A percentile compares a stretch with the other conserved stretches of the same genome.
phyloP scores from a whole-genome alignment of 2,113 vertebrate species.

The Phyllopteryx taeniolatus region DNA sequence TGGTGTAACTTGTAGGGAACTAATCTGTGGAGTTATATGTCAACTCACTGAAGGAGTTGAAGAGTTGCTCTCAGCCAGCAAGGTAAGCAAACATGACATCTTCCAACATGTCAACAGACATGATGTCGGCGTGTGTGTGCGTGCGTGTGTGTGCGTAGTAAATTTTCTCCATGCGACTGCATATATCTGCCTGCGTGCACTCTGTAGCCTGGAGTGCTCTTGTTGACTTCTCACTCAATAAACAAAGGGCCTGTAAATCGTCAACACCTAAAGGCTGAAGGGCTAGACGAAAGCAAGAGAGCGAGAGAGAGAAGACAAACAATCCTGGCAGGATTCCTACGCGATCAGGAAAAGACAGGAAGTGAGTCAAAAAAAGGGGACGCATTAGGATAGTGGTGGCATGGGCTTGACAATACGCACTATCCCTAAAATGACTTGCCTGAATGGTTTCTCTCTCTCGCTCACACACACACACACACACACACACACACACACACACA shows the following conservation, averaged over 20 bases:
- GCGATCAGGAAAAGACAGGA: constrained; percentile 12
- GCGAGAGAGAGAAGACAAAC: constrained; percentile 34
- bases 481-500: constrained; percentile 8
- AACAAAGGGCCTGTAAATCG: constrained; percentile 57
- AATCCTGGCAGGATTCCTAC: constrained; percentile 48
- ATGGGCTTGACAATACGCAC: constrained; percentile 19
- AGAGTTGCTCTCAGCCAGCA: constrained; percentile 44
- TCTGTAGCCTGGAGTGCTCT: constrained; percentile 48
- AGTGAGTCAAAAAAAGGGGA: constrained; percentile 9
- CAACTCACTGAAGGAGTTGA: constrained; percentile 36
- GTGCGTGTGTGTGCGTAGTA: not conserved
- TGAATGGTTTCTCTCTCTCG: not conserved
- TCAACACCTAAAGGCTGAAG: constrained; percentile 40
- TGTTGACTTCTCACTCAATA: constrained; percentile 72
- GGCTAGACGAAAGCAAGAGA: constrained; percentile 23
- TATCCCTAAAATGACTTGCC: not conserved
- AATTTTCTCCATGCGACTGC: constrained; percentile 37
- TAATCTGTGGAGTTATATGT: constrained; percentile 51
- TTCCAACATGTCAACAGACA: constrained; percentile 34
- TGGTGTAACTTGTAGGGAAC: constrained; percentile 43
- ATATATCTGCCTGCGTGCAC: constrained; percentile 37
- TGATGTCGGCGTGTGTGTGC: constrained; percentile 2
- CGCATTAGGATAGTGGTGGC: constrained; percentile 5
- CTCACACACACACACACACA: constrained; percentile 10
- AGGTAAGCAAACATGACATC: constrained; percentile 30